Evolutionary conservation across 1,140 invertebrate species (phyloP).

Genomic region (Aethina tumida): DNA sequence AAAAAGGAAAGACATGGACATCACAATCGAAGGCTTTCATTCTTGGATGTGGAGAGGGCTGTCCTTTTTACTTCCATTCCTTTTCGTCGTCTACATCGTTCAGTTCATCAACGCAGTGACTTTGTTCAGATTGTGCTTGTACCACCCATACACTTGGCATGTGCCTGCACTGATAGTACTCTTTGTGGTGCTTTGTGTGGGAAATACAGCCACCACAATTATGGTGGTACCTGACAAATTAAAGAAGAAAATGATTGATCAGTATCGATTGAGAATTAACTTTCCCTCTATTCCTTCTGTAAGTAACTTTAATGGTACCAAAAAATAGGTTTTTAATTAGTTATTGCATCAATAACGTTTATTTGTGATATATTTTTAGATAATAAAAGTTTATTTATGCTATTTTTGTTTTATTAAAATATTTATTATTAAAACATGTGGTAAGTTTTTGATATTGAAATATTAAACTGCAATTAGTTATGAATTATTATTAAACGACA

Average conservation of each 20-base stretch:
- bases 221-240: slow-evolving; percentile 87
- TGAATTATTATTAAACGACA: too few relatives aligned
- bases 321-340: too few relatives aligned
- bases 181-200: slow-evolving; percentile 79
- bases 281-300: too few relatives aligned
- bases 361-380: too few relatives aligned
- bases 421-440: too few relatives aligned
- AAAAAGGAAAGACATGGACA: slow-evolving; percentile 94
- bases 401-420: too few relatives aligned
- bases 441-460: too few relatives aligned
- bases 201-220: slow-evolving; percentile 74
- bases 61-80: slow-evolving; percentile 91
- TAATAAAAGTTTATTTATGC: too few relatives aligned
- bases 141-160: slow-evolving; percentile 78
- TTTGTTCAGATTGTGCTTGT: slow-evolving; percentile 65
- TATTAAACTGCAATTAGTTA: too few relatives aligned
- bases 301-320: too few relatives aligned
- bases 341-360: too few relatives aligned
- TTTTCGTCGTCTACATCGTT: slow-evolving; percentile 88
- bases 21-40: slow-evolving; percentile 97
- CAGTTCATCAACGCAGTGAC: slow-evolving; percentile 90
- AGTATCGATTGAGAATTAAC: too few relatives aligned
- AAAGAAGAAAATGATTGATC: slow-evolving; percentile 50
- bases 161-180: slow-evolving; percentile 69
- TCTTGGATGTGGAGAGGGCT: slow-evolving; percentile 99